These are phyloP conservation scores for Cacatua alba DNA, from an alignment of 2,113 vertebrate genomes.

Conservation along the genomic window DNA sequence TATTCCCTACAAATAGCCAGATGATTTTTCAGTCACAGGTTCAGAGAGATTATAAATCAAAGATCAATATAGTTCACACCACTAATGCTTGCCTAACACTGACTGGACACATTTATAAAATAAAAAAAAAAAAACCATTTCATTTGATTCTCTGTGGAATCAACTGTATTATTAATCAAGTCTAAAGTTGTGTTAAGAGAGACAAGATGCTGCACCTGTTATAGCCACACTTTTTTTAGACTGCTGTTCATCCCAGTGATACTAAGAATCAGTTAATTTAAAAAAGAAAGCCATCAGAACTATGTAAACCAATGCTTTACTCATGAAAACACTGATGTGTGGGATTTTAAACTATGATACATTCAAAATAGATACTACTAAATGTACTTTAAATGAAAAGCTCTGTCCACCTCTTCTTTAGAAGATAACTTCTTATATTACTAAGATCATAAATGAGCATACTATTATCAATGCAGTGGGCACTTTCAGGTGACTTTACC, in stretches of 20 bases:
- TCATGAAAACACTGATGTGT: neutral
- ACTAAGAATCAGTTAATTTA: neutral
- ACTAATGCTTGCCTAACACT: neutral
- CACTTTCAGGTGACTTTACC: neutral
- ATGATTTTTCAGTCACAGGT: slow-evolving; percentile 11
- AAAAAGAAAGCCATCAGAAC: neutral
- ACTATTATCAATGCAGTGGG: neutral
- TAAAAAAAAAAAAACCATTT: neutral
- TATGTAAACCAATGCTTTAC: neutral
- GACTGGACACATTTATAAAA: neutral
- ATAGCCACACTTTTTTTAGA: neutral
- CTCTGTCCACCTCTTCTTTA: neutral
- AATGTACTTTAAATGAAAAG: neutral
- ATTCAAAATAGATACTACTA: neutral
- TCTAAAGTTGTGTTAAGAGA: neutral
- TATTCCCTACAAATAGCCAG: neutral
- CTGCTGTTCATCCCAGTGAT: neutral
- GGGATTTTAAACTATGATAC: neutral
- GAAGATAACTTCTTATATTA: neutral
- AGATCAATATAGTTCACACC: slow-evolving; percentile 3
- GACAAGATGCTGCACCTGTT: neutral
- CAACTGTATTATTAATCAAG: neutral
- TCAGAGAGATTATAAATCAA: neutral
- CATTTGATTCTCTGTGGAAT: neutral
- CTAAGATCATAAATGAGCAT: neutral